A percentile compares a stretch with the other conserved stretches of the same genome.
Conservation (phyloP, 2,888 invertebrate genomes). For the Tipula confusa region DNA sequence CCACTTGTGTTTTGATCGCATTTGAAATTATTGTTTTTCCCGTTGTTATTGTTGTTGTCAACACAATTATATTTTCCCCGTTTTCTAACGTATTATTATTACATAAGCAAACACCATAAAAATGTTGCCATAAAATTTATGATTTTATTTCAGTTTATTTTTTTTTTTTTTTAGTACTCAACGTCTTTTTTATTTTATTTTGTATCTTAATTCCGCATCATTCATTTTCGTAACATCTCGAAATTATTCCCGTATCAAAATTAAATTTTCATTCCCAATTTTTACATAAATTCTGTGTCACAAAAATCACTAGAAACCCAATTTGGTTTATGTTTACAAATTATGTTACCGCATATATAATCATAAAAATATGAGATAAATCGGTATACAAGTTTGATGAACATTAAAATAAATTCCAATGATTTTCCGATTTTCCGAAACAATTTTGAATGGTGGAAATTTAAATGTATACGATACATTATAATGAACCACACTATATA, state of each 20-base stretch:
- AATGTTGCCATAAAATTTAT: constrained; percentile 6
- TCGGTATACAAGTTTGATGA: not conserved
- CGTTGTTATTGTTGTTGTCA: not conserved
- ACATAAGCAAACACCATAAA: not conserved
- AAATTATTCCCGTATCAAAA: not conserved
- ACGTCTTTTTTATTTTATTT: not conserved
- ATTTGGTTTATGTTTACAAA: not conserved
- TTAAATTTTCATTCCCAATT: not conserved
- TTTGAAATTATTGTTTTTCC: no score
- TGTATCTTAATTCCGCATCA: constrained; percentile 9
- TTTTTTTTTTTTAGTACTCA: not conserved
- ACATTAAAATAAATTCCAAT: no score
- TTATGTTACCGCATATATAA: not conserved
- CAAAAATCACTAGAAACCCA: no score
- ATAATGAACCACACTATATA: not conserved
- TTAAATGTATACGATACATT: not conserved
- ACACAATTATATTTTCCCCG: not conserved
- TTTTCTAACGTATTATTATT: not conserved
- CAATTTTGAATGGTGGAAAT: not conserved
- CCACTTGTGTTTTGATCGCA: not conserved
- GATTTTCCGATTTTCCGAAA: not conserved
- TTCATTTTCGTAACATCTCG: not conserved
- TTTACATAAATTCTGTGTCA: not conserved
- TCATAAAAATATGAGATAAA: not conserved
- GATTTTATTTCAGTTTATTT: not conserved